Percentiles rank a stretch among this genome's conserved stretches.
Evolutionary conservation across 2,113 vertebrate species (phyloP).

Genomic region (Rhabdornis inornatus): DNA sequence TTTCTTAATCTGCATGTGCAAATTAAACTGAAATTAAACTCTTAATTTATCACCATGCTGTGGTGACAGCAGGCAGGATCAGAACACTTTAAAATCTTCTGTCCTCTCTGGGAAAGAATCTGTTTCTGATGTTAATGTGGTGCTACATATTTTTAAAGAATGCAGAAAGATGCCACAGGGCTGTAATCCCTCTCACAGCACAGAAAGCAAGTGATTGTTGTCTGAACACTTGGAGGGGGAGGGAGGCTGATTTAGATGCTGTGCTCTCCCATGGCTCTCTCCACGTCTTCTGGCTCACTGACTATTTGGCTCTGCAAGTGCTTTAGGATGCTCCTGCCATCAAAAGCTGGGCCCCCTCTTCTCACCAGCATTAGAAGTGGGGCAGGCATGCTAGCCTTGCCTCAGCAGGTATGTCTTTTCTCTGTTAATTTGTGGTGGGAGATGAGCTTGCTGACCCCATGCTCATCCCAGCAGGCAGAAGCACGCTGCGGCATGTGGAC

Average conservation of each 20-base stretch:
- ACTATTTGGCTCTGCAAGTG: background rate
- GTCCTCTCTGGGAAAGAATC: too few relatives aligned
- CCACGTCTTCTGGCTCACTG: too few relatives aligned
- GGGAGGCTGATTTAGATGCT: background rate
- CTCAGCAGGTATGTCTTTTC: background rate
- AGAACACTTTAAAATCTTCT: conserved; percentile 15
- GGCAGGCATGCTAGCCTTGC: background rate
- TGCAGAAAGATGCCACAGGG: conserved; percentile 21
- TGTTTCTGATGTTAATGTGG: too few relatives aligned
- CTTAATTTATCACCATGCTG: conserved; percentile 6
- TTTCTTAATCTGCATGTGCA: background rate
- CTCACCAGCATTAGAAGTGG: background rate
- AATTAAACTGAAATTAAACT: conserved; percentile 21
- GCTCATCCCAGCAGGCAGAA: background rate
- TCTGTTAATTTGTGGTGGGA: background rate
- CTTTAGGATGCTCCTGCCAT: background rate
- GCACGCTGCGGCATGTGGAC: fast-evolving
- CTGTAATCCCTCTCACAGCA: background rate
- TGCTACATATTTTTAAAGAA: too few relatives aligned
- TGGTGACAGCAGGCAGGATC: conserved; percentile 35
- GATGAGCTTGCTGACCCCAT: fast-evolving
- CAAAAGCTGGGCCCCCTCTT: background rate
- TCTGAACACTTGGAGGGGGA: background rate
- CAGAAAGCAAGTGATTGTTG: conserved; percentile 38
- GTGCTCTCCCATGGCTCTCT: too few relatives aligned